Conservation (phyloP, 2,888 invertebrate genomes). For the Lingula anatina region DNA sequence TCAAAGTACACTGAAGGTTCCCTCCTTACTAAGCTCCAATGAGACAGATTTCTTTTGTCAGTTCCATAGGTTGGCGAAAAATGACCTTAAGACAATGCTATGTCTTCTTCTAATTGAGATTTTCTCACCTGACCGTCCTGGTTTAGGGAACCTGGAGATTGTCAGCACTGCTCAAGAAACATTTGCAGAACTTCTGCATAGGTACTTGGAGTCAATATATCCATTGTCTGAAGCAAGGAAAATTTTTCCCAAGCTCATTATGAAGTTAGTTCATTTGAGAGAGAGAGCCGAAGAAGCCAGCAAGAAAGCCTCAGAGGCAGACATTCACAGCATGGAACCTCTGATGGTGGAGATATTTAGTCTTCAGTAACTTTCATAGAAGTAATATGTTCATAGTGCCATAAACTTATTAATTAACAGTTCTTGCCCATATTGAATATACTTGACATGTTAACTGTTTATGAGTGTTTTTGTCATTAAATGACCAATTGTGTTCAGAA, state of each 20-base stretch:
- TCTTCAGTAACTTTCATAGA: constrained; percentile 6
- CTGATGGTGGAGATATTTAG: constrained; percentile 39
- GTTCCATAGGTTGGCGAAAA: too few relatives aligned
- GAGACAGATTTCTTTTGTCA: too few relatives aligned
- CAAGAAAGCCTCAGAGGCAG: constrained; percentile 27
- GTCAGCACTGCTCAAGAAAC: constrained; percentile 50
- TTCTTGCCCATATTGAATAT: too few relatives aligned
- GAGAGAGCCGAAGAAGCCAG: constrained; percentile 41
- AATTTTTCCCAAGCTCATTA: constrained; percentile 50
- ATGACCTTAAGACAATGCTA: constrained; percentile 50
- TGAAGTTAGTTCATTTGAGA: constrained; percentile 52
- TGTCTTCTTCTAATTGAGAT: constrained; percentile 52
- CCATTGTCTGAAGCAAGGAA: constrained; percentile 74
- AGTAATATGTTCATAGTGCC: too few relatives aligned
- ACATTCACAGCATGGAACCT: constrained; percentile 34
- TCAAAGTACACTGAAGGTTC: too few relatives aligned
- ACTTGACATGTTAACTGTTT: too few relatives aligned
- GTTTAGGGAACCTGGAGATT: constrained; percentile 32
- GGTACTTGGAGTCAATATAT: constrained; percentile 68
- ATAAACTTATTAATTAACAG: too few relatives aligned
- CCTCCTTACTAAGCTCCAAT: too few relatives aligned
- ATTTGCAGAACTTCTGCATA: constrained; percentile 78
- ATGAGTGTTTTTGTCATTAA: too few relatives aligned
- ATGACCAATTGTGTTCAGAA: too few relatives aligned
- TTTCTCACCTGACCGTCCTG: constrained; percentile 51